Percentiles rank a stretch among this genome's conserved stretches.
Conservation (phyloP, 2,113 vertebrate genomes). For the Pelobates fuscus region DNA sequence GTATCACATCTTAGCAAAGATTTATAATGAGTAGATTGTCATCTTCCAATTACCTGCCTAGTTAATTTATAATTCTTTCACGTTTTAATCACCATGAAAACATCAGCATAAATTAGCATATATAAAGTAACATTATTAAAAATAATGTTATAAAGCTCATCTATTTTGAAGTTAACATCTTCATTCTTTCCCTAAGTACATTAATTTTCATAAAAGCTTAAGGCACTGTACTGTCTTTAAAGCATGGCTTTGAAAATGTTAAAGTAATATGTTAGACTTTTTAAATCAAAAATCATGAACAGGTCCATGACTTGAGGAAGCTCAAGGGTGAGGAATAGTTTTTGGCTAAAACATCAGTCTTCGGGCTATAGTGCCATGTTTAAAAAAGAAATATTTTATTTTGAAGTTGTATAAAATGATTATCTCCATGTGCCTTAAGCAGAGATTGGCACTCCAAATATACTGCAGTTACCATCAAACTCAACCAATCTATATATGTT, state of each 20-base stretch:
- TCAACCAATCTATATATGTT: no score
- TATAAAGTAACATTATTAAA: constrained; percentile 2
- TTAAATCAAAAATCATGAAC: neutral
- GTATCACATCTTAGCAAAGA: neutral
- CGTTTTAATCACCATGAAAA: neutral
- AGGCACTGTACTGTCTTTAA: neutral
- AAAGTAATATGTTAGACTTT: neutral
- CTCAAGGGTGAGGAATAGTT: neutral
- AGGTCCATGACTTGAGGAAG: neutral
- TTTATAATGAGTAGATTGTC: neutral
- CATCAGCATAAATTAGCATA: neutral
- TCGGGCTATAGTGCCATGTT: neutral
- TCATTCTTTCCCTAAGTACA: neutral
- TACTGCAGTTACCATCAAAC: no score
- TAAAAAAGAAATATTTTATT: neutral
- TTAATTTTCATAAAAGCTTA: neutral
- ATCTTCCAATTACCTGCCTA: neutral
- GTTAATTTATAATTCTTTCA: neutral
- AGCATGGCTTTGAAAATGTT: neutral
- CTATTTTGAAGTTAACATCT: constrained; percentile 4
- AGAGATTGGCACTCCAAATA: no score
- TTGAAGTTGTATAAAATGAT: neutral
- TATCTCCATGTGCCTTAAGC: no score
- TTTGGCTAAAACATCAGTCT: neutral
- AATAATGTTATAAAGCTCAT: constrained; percentile 9